Percentiles rank a stretch among this genome's conserved stretches.
Conservation (phyloP, 2,888 invertebrate species). For the Leucozona laternaria region DNA sequence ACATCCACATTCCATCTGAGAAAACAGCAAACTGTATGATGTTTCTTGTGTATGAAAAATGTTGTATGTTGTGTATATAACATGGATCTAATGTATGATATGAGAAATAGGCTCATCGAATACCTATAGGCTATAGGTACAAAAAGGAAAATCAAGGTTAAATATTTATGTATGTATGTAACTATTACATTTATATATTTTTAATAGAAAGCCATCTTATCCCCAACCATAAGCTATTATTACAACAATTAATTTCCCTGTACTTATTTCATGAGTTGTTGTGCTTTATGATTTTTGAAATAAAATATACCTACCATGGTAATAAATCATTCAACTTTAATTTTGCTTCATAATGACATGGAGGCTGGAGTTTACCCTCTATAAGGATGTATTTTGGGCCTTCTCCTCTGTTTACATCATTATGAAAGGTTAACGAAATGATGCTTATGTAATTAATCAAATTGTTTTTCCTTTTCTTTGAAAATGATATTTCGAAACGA, state of each 20-base stretch:
- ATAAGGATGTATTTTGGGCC: background rate
- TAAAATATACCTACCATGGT: background rate
- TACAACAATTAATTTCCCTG: too few species aligned
- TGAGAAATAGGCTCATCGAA: too few species aligned
- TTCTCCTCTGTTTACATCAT: background rate
- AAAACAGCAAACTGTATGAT: too few species aligned
- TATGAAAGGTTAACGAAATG: background rate
- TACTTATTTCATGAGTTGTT: background rate
- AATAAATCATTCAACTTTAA: background rate
- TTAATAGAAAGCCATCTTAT: too few species aligned
- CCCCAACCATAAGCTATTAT: background rate
- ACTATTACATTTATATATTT: too few species aligned
- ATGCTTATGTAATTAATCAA: constrained; percentile 2
- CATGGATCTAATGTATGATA: too few species aligned
- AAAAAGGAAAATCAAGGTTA: too few species aligned
- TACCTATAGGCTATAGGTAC: too few species aligned
- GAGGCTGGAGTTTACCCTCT: background rate
- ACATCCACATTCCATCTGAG: too few species aligned
- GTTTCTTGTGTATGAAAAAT: too few species aligned
- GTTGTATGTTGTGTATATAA: too few species aligned
- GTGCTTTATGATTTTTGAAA: constrained; percentile 6
- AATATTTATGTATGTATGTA: too few species aligned
- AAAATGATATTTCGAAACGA: background rate
- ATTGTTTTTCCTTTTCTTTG: background rate
- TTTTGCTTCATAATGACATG: background rate